These are phyloP conservation scores for Imbricaverruca yamaguchii DNA, from an alignment of 2,888 invertebrate genomes.

Conservation along the genomic window DNA sequence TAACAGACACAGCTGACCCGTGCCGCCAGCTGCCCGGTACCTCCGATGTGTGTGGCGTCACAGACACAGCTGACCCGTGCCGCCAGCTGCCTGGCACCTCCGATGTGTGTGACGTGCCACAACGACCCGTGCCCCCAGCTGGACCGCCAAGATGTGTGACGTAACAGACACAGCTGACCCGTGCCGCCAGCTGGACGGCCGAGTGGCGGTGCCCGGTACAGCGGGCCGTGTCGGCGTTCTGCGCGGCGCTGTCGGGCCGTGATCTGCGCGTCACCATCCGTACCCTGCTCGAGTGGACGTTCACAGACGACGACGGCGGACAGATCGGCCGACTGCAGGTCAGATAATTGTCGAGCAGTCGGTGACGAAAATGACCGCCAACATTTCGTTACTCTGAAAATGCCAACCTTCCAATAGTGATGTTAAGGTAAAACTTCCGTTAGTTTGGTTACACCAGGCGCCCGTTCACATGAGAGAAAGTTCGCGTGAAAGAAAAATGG, in stretches of 20 bases:
- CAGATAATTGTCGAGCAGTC: no score
- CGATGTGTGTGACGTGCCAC: neutral
- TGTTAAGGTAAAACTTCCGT: no score
- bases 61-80: neutral
- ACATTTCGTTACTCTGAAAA: no score
- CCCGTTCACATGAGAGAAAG: no score
- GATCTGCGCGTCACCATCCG: neutral
- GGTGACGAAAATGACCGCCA: no score
- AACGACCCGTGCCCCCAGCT: neutral
- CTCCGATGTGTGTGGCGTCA: neutral
- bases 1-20: neutral
- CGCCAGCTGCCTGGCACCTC: neutral
- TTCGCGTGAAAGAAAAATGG: no score
- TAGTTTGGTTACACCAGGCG: no score
- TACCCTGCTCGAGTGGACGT: constrained; percentile 1
- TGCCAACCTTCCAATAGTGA: no score
- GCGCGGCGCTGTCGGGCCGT: neutral
- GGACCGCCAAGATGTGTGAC: neutral
- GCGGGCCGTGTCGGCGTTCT: neutral
- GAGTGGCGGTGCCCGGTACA: neutral
- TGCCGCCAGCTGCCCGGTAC: neutral
- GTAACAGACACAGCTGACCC: neutral
- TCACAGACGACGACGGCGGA: neutral
- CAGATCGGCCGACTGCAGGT: neutral
- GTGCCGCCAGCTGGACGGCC: neutral